These are phyloP conservation scores for Myanophis thanlyinensis DNA, from an alignment of 2,113 vertebrate species.

Conservation along the genomic window DNA sequence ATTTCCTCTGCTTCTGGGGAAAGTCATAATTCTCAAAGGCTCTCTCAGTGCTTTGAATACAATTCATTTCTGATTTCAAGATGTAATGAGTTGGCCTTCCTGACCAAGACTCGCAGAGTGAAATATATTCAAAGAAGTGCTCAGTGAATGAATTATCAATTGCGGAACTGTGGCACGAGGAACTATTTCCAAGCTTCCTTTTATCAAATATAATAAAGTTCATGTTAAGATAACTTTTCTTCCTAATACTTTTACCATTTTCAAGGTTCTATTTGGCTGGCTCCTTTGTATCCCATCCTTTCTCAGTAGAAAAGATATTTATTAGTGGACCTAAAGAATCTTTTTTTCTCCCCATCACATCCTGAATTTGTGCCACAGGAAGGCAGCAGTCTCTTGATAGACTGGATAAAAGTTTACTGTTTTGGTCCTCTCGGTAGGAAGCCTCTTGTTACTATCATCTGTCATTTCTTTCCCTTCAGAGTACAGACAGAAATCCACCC, in stretches of 20 bases:
- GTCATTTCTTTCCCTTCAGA: neutral
- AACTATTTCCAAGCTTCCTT: neutral
- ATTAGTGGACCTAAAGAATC: neutral
- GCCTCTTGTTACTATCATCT: neutral
- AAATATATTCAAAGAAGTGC: neutral
- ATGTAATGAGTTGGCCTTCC: neutral
- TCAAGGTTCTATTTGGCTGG: neutral
- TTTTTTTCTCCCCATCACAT: neutral
- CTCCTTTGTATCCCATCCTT: neutral
- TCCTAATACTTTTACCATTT: neutral
- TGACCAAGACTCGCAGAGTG: neutral
- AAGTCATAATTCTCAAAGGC: neutral
- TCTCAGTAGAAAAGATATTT: neutral
- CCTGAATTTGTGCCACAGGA: neutral
- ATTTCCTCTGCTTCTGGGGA: neutral
- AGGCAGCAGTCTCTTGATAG: neutral
- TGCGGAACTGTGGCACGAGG: neutral
- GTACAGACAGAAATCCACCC: neutral
- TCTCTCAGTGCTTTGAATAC: neutral
- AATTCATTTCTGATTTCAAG: neutral
- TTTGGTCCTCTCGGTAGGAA: neutral
- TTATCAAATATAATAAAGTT: neutral
- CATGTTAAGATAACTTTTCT: neutral
- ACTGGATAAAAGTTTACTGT: neutral
- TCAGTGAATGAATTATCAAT: neutral